phyloP scores from a whole-genome alignment of 2,888 invertebrate genomes.

The Agrotis ipsilon region DNA sequence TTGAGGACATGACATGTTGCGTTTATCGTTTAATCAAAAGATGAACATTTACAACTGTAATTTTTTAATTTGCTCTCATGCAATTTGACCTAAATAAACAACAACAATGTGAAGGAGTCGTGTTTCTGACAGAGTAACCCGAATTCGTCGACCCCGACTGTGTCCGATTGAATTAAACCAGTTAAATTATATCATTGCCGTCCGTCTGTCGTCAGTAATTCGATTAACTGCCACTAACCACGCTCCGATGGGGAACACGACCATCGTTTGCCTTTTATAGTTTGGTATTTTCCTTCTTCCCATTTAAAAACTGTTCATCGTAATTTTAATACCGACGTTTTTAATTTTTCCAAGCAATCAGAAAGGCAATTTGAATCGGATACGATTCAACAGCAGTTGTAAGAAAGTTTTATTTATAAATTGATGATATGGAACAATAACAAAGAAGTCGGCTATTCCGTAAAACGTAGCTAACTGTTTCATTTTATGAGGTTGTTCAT shows the following conservation, averaged over 20 bases:
- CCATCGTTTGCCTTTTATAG: constrained; percentile 72
- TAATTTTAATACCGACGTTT: constrained; percentile 59
- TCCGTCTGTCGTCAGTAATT: constrained; percentile 84
- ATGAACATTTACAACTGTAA: constrained; percentile 39
- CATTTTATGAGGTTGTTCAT: constrained; percentile 40
- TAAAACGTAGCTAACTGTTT: constrained; percentile 28
- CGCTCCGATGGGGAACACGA: constrained; percentile 75
- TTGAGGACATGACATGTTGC: constrained; percentile 43
- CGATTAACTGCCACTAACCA: constrained; percentile 82
- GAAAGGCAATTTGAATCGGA: constrained; percentile 54
- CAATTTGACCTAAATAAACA: constrained; percentile 76
- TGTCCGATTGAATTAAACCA: constrained; percentile 88
- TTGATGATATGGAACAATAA: constrained; percentile 50
- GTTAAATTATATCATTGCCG: constrained; percentile 89
- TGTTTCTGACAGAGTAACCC: constrained; percentile 81
- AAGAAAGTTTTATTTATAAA: constrained; percentile 46
- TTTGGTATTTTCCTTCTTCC: constrained; percentile 66
- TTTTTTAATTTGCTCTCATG: constrained; percentile 56
- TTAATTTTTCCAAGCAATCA: constrained; percentile 57
- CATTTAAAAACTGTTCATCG: constrained; percentile 60
- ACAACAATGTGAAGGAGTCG: constrained; percentile 71
- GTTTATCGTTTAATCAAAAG: constrained; percentile 50
- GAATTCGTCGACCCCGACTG: constrained; percentile 85
- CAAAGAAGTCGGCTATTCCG: constrained; percentile 40
- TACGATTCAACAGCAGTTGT: constrained; percentile 51